A percentile compares a stretch with the other conserved stretches of the same genome.
Evolutionary conservation across 1,140 invertebrate genomes (phyloP).

Genomic region (Cotesia chilonis): DNA sequence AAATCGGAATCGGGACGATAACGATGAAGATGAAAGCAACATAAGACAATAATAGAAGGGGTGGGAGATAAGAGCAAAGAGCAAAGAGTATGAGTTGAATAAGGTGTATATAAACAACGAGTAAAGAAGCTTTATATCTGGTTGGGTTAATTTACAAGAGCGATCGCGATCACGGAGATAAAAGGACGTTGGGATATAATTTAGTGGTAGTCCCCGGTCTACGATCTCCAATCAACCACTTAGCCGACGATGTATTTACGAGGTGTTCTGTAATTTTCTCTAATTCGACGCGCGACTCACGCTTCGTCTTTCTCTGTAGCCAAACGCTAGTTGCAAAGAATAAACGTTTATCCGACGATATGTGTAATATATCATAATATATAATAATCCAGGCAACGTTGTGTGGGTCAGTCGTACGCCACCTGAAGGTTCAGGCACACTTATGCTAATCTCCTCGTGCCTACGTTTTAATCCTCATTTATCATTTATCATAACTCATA

Average conservation of each 20-base stretch:
- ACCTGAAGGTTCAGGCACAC: conserved; percentile 38
- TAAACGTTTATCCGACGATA: neutral
- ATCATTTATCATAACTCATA: neutral
- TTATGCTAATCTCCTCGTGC: conserved; percentile 44
- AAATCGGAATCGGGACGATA: too few species aligned
- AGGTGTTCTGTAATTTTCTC: conserved; percentile 64
- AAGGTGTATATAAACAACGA: conserved; percentile 8
- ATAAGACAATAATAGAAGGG: too few species aligned
- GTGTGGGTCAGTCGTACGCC: conserved; percentile 7
- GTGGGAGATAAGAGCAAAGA: neutral
- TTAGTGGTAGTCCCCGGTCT: conserved; percentile 60
- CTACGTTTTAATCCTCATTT: conserved; percentile 25
- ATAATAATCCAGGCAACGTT: conserved; percentile 22
- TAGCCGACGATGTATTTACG: conserved; percentile 63
- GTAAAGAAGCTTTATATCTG: conserved; percentile 33
- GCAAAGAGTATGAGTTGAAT: neutral
- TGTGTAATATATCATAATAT: conserved; percentile 14
- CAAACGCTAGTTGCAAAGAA: conserved; percentile 21
- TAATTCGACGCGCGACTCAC: conserved; percentile 56
- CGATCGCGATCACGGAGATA: conserved; percentile 56
- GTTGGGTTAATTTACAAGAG: conserved; percentile 57
- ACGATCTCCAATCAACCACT: conserved; percentile 62
- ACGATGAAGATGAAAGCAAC: too few species aligned
- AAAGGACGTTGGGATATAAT: conserved; percentile 59
- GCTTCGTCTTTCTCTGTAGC: conserved; percentile 17